Evolutionary conservation across 2,797 vertebrate species (phyloP).

Genomic region (Vespertilio murinus): DNA sequence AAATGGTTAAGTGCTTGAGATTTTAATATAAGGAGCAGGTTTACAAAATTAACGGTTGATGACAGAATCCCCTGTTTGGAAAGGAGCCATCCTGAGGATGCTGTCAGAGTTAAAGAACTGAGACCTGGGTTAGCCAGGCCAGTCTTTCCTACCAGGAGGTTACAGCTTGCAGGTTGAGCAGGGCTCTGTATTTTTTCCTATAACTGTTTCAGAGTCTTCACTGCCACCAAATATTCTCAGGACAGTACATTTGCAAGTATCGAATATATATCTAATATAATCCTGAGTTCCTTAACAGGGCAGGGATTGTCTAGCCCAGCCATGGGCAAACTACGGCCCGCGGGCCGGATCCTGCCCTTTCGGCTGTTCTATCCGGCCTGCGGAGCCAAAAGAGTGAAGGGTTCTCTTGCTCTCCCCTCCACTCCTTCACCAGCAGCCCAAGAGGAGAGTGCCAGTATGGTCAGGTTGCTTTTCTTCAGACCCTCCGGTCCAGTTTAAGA

Average conservation of each 20-base stretch:
- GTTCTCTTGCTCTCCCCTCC: too few species aligned
- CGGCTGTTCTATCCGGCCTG: too few species aligned
- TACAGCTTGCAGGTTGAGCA: neutral
- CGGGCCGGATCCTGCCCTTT: too few species aligned
- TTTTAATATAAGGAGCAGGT: neutral
- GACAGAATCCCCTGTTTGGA: neutral
- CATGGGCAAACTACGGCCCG: too few species aligned
- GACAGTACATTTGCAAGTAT: neutral
- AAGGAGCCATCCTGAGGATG: neutral
- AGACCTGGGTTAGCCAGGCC: neutral
- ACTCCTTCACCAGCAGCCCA: too few species aligned
- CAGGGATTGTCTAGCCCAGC: neutral
- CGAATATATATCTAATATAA: neutral
- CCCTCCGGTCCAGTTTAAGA: too few species aligned
- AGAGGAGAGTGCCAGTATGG: too few species aligned
- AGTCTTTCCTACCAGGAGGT: neutral
- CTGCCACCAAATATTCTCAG: neutral
- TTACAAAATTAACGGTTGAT: neutral
- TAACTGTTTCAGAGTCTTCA: neutral
- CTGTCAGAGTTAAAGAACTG: neutral
- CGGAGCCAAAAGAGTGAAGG: too few species aligned
- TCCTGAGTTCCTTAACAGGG: neutral
- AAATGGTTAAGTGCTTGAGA: neutral
- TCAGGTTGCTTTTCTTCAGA: too few species aligned
- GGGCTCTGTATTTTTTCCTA: neutral